Conservation (phyloP, 2,797 vertebrate genomes). For the Amazona finschi region DNA sequence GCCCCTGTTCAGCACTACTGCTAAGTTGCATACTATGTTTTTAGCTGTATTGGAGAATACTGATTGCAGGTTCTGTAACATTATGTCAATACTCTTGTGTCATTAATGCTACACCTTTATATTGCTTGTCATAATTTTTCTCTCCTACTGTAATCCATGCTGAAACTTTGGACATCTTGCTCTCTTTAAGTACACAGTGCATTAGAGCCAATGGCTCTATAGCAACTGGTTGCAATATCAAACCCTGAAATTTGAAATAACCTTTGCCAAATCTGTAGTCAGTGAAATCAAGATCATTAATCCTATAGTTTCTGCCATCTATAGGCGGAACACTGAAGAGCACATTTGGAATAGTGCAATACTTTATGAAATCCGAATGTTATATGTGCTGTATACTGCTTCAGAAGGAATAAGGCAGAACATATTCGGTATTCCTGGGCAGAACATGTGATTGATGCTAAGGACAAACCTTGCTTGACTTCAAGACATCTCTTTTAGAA, state of each 20-base stretch:
- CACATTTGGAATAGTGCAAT: not conserved
- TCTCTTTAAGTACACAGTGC: not conserved
- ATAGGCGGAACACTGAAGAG: not conserved
- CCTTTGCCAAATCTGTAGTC: not conserved
- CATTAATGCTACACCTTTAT: not conserved
- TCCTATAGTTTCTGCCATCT: not conserved
- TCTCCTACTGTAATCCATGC: rapidly evolving
- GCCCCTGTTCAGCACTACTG: not conserved
- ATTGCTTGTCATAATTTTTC: not conserved
- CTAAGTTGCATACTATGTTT: not conserved
- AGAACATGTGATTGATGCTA: not conserved
- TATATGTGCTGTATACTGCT: not conserved
- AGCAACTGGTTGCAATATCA: not conserved
- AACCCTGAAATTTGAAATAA: not conserved
- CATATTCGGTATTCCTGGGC: not conserved
- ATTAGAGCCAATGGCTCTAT: not conserved
- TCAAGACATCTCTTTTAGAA: not conserved
- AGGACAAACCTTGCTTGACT: not conserved
- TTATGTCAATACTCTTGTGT: not conserved
- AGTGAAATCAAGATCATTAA: not conserved
- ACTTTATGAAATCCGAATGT: not conserved
- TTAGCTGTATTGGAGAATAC: not conserved
- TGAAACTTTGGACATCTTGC: not conserved
- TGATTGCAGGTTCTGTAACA: not conserved
- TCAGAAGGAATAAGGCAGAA: not conserved